A percentile compares a stretch with the other conserved stretches of the same genome.
Conservation (phyloP, 2,888 invertebrate genomes). For the Thera britannica region DNA sequence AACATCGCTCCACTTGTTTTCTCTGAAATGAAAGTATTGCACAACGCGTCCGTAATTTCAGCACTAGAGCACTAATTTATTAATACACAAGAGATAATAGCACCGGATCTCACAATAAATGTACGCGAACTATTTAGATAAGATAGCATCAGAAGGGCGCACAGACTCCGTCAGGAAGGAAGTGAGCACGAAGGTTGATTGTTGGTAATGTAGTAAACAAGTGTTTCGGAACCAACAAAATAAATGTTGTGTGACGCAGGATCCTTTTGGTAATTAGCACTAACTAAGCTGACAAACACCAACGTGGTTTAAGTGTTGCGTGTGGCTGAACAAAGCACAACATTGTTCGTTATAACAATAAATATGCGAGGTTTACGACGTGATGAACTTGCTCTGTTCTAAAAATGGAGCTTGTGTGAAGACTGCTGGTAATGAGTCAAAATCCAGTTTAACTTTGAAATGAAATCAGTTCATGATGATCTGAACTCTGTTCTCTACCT, state of each 20-base stretch:
- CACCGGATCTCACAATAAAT: constrained; percentile 23
- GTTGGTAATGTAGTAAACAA: constrained; percentile 25
- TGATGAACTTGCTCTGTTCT: neutral
- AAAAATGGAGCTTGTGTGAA: too few species aligned
- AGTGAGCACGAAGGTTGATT: constrained; percentile 25
- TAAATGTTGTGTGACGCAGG: constrained; percentile 6
- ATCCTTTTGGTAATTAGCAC: constrained; percentile 1
- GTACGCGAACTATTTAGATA: constrained; percentile 19
- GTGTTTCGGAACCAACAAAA: constrained; percentile 10
- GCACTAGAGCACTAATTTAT: constrained; percentile 7
- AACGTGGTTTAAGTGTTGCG: constrained; percentile 3
- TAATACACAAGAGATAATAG: constrained; percentile 13
- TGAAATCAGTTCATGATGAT: too few species aligned
- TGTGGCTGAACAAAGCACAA: neutral
- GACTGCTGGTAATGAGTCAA: too few species aligned
- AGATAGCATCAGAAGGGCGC: constrained; percentile 31
- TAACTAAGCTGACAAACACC: constrained; percentile 5
- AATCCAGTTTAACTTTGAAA: too few species aligned
- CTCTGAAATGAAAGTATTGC: neutral
- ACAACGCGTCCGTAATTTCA: neutral
- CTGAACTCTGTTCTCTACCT: too few species aligned
- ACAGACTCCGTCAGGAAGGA: constrained; percentile 32
- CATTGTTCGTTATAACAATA: neutral
- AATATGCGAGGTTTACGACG: neutral
- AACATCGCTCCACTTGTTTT: neutral